Conservation (phyloP, 2,113 vertebrate genomes). For the Hemibagrus wyckioides region DNA sequence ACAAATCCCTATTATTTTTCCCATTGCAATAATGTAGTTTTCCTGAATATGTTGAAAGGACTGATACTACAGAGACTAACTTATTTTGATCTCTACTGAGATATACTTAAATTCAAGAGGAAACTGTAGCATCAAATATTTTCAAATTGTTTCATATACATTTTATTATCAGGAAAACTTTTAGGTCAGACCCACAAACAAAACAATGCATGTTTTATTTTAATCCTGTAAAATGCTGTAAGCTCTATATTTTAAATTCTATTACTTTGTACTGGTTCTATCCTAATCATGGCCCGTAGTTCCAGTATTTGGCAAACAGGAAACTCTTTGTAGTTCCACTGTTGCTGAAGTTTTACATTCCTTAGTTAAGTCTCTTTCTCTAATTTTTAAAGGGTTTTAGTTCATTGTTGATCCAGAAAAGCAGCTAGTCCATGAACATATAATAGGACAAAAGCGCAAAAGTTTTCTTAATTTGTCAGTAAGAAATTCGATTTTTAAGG, state of each 20-base stretch:
- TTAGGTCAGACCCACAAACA: not conserved
- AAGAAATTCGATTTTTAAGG: not conserved
- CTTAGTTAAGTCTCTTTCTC: not conserved
- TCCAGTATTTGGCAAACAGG: not conserved
- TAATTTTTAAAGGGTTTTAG: not conserved
- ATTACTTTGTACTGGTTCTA: not conserved
- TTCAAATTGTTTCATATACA: not conserved
- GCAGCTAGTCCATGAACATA: not conserved
- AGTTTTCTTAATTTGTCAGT: not conserved
- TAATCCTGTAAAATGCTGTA: not conserved
- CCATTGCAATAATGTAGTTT: constrained; percentile 47
- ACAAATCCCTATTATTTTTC: constrained; percentile 64
- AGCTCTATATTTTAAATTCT: constrained; percentile 4
- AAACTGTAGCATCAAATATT: constrained; percentile 14
- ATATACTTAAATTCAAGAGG: constrained; percentile 26
- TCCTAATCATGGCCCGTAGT: not conserved
- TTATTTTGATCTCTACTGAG: constrained; percentile 35
- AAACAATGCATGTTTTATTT: not conserved
- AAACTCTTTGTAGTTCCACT: not conserved
- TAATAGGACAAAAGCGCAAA: not conserved
- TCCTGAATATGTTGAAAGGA: constrained; percentile 45
- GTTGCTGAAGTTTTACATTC: not conserved
- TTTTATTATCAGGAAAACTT: not conserved
- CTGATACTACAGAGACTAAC: constrained; percentile 22
- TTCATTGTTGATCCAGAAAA: not conserved